Evolutionary conservation across 2,888 invertebrate species (phyloP), one percentile per base, ranked within the genome.

Genomic region (Drosophila niveifrons): DNA sequence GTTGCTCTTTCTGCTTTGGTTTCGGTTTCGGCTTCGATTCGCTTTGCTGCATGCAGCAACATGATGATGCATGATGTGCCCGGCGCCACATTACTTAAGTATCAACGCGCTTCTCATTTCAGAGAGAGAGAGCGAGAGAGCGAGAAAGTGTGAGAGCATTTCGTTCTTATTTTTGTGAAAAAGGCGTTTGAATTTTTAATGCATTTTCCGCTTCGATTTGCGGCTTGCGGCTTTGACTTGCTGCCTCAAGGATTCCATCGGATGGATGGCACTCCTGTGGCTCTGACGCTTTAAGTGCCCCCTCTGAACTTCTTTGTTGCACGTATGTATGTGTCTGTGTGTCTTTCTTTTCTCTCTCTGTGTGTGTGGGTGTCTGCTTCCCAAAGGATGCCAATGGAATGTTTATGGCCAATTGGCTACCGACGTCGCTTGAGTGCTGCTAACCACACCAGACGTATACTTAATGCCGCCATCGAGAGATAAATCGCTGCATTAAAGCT

Each of bases 141-240:
- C 6, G 18, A 18, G 18, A 18, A n/a, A n/a, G n/a, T n/a, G 18
- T 4, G 23, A 23, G 9, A 31, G 29, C 29, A 31, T 31, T 10
- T 31, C 31, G 17, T 48, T 17, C n/a, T 10, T 9, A 23, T 52
- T 28, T 28, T 55, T 44, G 17, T 3, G 9, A 13, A 13, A 44
- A 44, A 48, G 48, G 29, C 59, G 46, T 68, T 81, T 81, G 63
- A 84, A 88, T 84, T 73, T 84, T 81, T 75, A 78, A 82, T 85
- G 82, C 88, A 81, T 67, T 88, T 55, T 75, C 58, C 53, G 41
- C 44, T 78, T 70, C 67, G 67, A 72, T 77, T 80, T 86, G 59
- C 67, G 65, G 75, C 44, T 46, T 18, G 50, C 39, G 39, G 39
- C 55, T 55, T 62, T 58, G 43, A 65, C 29, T 41, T 23, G 11